phyloP scores from a whole-genome alignment of 2,113 vertebrate genomes.

The Pedionomus torquatus region DNA sequence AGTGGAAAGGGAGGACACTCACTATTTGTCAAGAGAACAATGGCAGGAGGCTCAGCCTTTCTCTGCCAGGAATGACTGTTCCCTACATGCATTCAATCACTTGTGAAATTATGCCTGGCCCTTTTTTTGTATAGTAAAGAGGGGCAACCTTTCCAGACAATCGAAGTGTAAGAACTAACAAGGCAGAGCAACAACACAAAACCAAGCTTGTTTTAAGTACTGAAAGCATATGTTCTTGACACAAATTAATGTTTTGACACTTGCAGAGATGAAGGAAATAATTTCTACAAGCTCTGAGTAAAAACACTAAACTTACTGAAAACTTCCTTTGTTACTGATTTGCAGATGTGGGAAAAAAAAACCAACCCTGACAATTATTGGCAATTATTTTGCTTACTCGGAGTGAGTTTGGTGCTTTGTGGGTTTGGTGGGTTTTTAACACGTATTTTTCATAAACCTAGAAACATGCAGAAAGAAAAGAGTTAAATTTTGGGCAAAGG shows the following conservation, averaged over 20 bases:
- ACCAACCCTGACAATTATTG: not conserved
- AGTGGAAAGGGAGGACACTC: slow-evolving; percentile 76
- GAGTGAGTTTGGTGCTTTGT: not conserved
- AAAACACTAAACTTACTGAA: not conserved
- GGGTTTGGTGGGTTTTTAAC: not conserved
- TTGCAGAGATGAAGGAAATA: not conserved
- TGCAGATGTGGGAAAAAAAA: not conserved
- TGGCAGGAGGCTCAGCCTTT: slow-evolving; percentile 47
- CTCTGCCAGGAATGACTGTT: slow-evolving; percentile 41
- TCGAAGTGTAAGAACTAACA: slow-evolving; percentile 41
- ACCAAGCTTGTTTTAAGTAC: slow-evolving; percentile 72
- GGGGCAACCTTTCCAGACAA: slow-evolving; percentile 41
- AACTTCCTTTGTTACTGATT: not conserved
- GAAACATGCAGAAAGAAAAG: not conserved
- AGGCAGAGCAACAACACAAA: slow-evolving; percentile 60
- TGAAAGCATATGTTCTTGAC: slow-evolving; percentile 75
- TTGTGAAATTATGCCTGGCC: slow-evolving; percentile 50
- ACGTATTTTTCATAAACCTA: not conserved
- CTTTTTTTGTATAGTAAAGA: slow-evolving; percentile 24
- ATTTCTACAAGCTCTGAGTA: not conserved
- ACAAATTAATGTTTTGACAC: slow-evolving; percentile 55
- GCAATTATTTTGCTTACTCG: not conserved
- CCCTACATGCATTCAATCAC: slow-evolving; percentile 40
- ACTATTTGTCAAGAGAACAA: slow-evolving; percentile 81
- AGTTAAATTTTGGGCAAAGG: not conserved